phyloP scores from a whole-genome alignment of 1,140 invertebrate genomes.

The Ceratina japonica region DNA sequence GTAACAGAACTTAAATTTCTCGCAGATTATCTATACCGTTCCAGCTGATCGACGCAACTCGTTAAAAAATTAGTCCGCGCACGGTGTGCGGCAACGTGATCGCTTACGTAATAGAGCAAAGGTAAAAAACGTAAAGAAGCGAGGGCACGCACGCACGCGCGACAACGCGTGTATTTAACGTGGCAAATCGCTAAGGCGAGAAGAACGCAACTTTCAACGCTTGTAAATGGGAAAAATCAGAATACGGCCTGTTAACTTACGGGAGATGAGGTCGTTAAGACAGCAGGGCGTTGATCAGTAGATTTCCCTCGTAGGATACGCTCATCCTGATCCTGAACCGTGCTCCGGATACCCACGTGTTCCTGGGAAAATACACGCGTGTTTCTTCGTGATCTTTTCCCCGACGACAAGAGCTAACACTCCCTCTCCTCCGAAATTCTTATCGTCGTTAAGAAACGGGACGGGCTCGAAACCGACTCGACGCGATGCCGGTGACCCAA shows the following conservation, averaged over 20 bases:
- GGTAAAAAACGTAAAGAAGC: neutral
- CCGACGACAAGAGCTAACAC: neutral
- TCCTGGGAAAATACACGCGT: conserved; percentile 39
- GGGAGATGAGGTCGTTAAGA: conserved; percentile 24
- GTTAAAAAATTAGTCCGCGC: neutral
- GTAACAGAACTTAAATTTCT: too few relatives aligned
- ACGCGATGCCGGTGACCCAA: conserved; percentile 14
- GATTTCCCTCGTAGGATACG: conserved; percentile 2
- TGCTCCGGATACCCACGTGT: conserved; percentile 11
- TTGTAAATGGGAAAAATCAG: neutral
- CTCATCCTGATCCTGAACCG: conserved; percentile 32
- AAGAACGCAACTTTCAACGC: neutral
- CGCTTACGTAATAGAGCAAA: conserved; percentile 26
- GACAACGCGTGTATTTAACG: neutral
- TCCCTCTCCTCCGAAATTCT: neutral
- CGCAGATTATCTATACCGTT: neutral
- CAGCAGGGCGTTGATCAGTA: conserved; percentile 25
- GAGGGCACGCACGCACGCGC: neutral
- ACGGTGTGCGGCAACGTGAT: neutral
- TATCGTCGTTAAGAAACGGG: neutral
- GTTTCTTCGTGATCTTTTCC: neutral
- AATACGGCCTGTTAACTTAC: conserved; percentile 12
- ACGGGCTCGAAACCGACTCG: neutral
- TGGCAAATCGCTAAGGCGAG: neutral
- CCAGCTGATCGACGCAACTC: neutral